Evolutionary conservation across 37 sponge, comb jelly and placozoan species (phyloP), one percentile per base, ranked within the genome.

Genomic region (Aplysina aerophoba): DNA sequence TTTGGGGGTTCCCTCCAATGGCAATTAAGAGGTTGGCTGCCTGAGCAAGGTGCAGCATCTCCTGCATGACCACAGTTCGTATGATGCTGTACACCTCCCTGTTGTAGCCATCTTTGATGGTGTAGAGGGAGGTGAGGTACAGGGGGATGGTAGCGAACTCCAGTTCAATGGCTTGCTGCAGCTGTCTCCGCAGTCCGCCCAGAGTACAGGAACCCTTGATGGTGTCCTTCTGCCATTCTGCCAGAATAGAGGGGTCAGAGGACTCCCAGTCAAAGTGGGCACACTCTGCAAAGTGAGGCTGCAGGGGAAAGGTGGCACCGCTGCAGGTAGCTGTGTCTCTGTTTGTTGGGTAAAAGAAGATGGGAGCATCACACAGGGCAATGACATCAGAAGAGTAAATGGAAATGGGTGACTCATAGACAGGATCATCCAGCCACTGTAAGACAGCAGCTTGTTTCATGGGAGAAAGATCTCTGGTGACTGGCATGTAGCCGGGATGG

Each of bases 401-500:
- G n/a, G n/a, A n/a, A n/a, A n/a, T n/a, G n/a, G n/a, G n/a, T n/a
- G n/a, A n/a, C n/a, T n/a, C n/a, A n/a, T n/a, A n/a, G n/a, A n/a
- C n/a, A n/a, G n/a, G n/a, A n/a, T n/a, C n/a, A n/a, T 81, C 55
- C 11, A 88, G 84, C 89, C 89, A 88, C 22, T 84, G 24, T 65
- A 82, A 55, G 38, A 88, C 75, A 78, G 84, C 75, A 16, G 35
- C 20, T 31, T 22, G 30, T 53, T 84, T 88, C 35, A 34, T 21
- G 53, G 78, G 73, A 20, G 88, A 88, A 28, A 88, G 28, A 79
- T 93, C 90, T 66, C 94, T 83, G 13, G 94, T 85, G 15, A 72
- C 79, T 30, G 94, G 94, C 94, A 93, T 93, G 81, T 90, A 87
- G 59, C 79, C 35, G 19, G 94, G 86, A 61, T 87, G 59, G 35